Evolutionary conservation across 2,797 vertebrate species (phyloP).

Genomic region (Pempheris klunzingeri): DNA sequence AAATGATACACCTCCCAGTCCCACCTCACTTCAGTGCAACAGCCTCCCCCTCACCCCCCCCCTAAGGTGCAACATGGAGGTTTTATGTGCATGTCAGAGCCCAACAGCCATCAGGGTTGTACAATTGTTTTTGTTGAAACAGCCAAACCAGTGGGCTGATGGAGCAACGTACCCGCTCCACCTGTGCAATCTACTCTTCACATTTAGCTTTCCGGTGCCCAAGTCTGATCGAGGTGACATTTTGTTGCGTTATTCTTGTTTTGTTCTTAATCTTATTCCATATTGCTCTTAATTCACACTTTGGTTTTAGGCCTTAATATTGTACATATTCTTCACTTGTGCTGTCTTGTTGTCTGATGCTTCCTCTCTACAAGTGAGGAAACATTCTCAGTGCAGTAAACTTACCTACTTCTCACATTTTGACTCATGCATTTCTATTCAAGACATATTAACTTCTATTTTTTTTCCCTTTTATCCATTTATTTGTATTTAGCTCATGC

Average conservation of each 20-base stretch:
- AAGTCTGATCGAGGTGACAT: constrained; percentile 25
- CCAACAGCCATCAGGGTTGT: constrained; percentile 55
- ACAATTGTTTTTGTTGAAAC: constrained; percentile 51
- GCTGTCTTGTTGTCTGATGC: background rate
- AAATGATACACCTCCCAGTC: constrained; percentile 50
- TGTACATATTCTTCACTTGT: background rate
- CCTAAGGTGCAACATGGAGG: constrained; percentile 54
- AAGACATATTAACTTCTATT: background rate
- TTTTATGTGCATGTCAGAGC: constrained; percentile 64
- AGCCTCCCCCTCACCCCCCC: constrained; percentile 64
- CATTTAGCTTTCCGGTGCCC: constrained; percentile 4
- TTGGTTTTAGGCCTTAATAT: background rate
- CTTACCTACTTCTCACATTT: background rate
- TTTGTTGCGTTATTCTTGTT: background rate
- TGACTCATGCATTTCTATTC: background rate
- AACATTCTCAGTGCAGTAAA: background rate
- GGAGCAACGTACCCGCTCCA: constrained; percentile 21
- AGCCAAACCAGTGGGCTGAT: constrained; percentile 34
- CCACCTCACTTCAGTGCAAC: constrained; percentile 48
- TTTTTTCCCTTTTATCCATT: background rate
- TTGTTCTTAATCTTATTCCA: too few relatives aligned
- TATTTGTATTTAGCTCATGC: constrained; percentile 2
- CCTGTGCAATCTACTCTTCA: constrained; percentile 10
- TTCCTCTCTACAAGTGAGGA: background rate
- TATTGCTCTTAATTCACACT: background rate